phyloP scores from a whole-genome alignment of 1,140 invertebrate genomes.

The Bombyx mandarina region DNA sequence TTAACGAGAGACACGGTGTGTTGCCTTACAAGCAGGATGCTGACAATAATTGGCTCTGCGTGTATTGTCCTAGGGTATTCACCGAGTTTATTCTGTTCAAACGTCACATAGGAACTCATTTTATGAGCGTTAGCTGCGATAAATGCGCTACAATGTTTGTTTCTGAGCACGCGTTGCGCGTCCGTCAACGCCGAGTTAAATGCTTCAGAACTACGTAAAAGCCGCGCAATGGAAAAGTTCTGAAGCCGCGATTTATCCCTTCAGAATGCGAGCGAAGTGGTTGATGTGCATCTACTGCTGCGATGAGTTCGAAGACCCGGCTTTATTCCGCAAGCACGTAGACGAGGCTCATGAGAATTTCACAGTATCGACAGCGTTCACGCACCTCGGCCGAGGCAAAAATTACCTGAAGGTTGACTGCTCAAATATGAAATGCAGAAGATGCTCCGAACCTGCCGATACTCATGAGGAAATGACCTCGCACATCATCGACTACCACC shows the following conservation, averaged over 20 bases:
- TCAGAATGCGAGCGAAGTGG: constrained; percentile 38
- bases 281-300: constrained; percentile 57
- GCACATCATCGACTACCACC: constrained; percentile 18
- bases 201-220: constrained; percentile 52
- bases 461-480: constrained; percentile 16
- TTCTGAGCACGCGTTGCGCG: constrained; percentile 43
- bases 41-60: constrained; percentile 41
- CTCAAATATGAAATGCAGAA: constrained; percentile 18
- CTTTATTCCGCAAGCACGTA: constrained; percentile 19
- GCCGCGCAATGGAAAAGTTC: constrained; percentile 41
- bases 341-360: constrained; percentile 18
- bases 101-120: constrained; percentile 47
- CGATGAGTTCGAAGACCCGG: constrained; percentile 29
- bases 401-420: constrained; percentile 28
- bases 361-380: constrained; percentile 22
- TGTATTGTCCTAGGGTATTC: constrained; percentile 43
- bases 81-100: constrained; percentile 45
- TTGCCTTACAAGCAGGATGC: constrained; percentile 47
- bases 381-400: constrained; percentile 15
- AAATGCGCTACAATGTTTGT: constrained; percentile 57
- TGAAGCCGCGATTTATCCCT: constrained; percentile 47
- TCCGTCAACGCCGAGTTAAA: constrained; percentile 51
- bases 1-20: constrained; percentile 49
- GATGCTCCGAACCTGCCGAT: constrained; percentile 16
- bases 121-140: constrained; percentile 55